Evolutionary conservation across 2,113 vertebrate species (phyloP).

Genomic region (Salvelinus namaycush): DNA sequence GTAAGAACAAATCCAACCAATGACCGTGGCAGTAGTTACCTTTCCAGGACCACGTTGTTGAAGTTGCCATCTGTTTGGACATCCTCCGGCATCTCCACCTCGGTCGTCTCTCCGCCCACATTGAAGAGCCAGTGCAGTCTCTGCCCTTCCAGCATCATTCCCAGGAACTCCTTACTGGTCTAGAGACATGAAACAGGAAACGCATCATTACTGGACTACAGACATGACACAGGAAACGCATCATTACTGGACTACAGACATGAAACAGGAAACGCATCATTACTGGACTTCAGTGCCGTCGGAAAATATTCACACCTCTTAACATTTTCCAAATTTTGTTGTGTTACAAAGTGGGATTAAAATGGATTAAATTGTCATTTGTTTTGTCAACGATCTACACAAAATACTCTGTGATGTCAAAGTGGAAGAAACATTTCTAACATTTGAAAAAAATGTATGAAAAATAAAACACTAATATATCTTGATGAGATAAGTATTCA

Average conservation of each 20-base stretch:
- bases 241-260: slow-evolving; percentile 75
- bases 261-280: neutral
- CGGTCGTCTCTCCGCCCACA: slow-evolving; percentile 76
- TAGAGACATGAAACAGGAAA: slow-evolving; percentile 49
- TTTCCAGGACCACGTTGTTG: slow-evolving; percentile 82
- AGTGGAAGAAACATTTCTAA: no score
- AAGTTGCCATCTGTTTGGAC: slow-evolving; percentile 78
- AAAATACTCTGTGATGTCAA: no score
- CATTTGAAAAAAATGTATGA: no score
- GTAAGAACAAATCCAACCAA: no score
- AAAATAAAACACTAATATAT: no score
- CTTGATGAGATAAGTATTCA: no score
- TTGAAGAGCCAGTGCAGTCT: slow-evolving; percentile 86
- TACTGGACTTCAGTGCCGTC: neutral
- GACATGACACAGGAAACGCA: neutral
- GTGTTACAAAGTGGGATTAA: no score
- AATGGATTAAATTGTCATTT: no score
- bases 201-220: slow-evolving; percentile 75
- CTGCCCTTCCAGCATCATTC: slow-evolving; percentile 77
- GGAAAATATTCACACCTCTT: no score
- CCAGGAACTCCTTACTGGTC: slow-evolving; percentile 89
- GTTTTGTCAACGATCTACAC: no score
- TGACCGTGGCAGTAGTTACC: slow-evolving; percentile 64
- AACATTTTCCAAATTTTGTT: no score
- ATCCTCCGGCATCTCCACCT: slow-evolving; percentile 68